Conservation (phyloP, 2,113 vertebrate genomes). For the Thermophis baileyi region DNA sequence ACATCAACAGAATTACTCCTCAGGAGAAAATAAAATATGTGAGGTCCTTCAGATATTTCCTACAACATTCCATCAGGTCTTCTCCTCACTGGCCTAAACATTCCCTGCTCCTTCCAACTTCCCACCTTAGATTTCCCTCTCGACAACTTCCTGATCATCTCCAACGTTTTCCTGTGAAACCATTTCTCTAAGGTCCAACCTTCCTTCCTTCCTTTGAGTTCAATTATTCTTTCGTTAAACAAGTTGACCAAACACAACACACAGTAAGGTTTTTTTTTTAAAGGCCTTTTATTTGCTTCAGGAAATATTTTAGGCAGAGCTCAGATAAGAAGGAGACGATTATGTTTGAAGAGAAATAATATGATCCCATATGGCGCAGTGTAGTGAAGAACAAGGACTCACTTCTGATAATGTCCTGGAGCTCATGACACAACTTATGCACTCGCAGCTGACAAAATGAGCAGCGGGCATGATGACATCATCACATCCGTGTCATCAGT, state of each 20-base stretch:
- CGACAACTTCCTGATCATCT: not conserved
- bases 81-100: not conserved
- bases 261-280: not conserved
- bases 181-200: not conserved
- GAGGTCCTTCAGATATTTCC: not conserved
- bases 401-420: not conserved
- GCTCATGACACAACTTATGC: not conserved
- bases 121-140: not conserved
- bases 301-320: not conserved
- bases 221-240: not conserved
- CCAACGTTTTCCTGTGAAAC: not conserved
- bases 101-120: not conserved
- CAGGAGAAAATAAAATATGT: no score
- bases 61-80: not conserved
- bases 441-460: not conserved
- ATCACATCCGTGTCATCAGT: not conserved
- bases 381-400: not conserved
- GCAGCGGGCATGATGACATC: fast-evolving
- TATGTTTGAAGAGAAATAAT: not conserved
- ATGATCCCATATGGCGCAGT: not conserved
- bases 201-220: not conserved
- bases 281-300: not conserved
- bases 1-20: no score
- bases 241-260: not conserved
- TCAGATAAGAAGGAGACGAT: not conserved